Base-by-base conservation (phyloP, 2,113 vertebrate species). In the Pterocles burchelli region DNA sequence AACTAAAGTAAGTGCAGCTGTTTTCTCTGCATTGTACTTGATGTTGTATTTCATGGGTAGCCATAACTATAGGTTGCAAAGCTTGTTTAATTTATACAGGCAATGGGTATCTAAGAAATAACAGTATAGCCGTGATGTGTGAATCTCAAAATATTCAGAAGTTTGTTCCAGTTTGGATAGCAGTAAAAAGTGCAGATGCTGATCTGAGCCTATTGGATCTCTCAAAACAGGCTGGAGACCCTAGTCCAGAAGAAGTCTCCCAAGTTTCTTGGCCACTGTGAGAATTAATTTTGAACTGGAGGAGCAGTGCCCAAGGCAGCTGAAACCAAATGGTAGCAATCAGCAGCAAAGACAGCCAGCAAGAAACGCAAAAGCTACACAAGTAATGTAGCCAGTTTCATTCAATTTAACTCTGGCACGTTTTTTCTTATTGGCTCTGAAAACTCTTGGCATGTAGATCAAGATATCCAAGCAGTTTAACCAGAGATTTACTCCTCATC, bases 281-380 rank as follows among this genome's bases (percentile, higher is more conserved):
- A 89, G 62, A 77, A 81, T 82, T 93, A 77, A 92, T 92, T 88
- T 92, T 96, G 63, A 83, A 49, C 51, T 82, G 74, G 38, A 76
- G 58, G 71, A 93, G 70, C 41, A 70, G 18, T 85, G 85, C 58
- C 66, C 66, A 76, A 85, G 41, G 89, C 58, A 96, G 45, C 63
- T 67, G 72, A 80, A 88, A 91, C 34, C 68, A 67, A 94, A 71
- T 95, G 90, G 90, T 93, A 94, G 79, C 88, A 90, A 93, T 95
- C 82, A 95, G 34, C 17, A 17, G 49, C 66, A 78, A 81, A 87
- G 66, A 68, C 17, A 73, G 63, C 41, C 48, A 90, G 78, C 58
- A 71, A 82, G 79, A 91, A 89, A 93, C 0, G 20, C 63, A 93
- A 91, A 85, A 88, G 17, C 51, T 83, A 45, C 74, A 33, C 29